Conservation (phyloP, 2,113 vertebrate genomes). For the Eleginops maclovinus region DNA sequence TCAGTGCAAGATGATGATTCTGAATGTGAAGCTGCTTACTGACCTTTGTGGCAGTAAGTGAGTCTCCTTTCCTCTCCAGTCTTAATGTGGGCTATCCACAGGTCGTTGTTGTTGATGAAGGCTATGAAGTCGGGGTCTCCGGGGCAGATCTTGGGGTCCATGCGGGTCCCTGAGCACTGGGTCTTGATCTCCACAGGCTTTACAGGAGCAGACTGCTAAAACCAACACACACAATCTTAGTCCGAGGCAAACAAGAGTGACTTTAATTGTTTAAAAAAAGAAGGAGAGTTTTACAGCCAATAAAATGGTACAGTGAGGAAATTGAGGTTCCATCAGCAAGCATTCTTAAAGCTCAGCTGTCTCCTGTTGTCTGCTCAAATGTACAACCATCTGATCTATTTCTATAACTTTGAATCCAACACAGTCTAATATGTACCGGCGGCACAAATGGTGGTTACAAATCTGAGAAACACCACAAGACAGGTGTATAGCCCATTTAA, state of each 20-base stretch:
- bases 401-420: no score
- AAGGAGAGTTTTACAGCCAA: not conserved
- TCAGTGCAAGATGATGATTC: not conserved
- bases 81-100: constrained; percentile 94
- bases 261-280: not conserved
- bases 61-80: constrained; percentile 90
- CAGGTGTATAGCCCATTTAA: not conserved
- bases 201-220: constrained; percentile 91
- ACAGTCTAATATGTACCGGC: no score
- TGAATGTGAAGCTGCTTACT: not conserved
- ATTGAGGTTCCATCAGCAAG: not conserved
- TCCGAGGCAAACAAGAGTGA: not conserved
- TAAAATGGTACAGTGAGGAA: not conserved
- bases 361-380: not conserved
- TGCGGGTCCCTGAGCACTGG: constrained; percentile 93
- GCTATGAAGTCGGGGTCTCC: constrained; percentile 93
- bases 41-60: constrained; percentile 95
- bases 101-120: constrained; percentile 95
- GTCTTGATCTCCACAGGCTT: constrained; percentile 97
- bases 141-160: constrained; percentile 97
- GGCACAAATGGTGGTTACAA: no score
- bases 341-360: not conserved
- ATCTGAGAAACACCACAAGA: not conserved
- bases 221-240: constrained; percentile 57
- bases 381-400: no score